A percentile compares a stretch with the other conserved stretches of the same genome.
These are phyloP conservation scores for Ophion ventricosus DNA, from an alignment of 2,888 invertebrate genomes.

Conservation along the genomic window DNA sequence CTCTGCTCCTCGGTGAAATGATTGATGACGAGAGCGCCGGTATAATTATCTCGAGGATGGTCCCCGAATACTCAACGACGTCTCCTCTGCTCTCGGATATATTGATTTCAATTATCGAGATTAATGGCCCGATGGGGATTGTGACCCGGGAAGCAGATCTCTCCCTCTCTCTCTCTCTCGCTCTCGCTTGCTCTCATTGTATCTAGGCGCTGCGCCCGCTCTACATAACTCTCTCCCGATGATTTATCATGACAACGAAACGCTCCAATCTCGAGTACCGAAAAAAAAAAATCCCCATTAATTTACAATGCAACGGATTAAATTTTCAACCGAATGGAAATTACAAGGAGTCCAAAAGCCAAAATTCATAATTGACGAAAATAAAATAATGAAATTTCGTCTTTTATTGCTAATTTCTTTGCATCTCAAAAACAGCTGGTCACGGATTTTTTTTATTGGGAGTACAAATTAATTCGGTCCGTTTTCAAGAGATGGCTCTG, in stretches of 20 bases:
- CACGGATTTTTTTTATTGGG: too few relatives aligned
- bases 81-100: conserved; percentile 59
- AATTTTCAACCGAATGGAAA: background rate
- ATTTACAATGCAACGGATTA: background rate
- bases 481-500: too few relatives aligned
- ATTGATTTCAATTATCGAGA: conserved; percentile 81
- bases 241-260: background rate
- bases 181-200: background rate
- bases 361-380: background rate
- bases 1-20: conserved; percentile 66
- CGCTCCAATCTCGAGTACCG: background rate
- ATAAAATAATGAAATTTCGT: background rate
- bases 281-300: background rate
- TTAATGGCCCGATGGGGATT: conserved; percentile 76
- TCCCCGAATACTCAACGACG: conserved; percentile 68
- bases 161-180: conserved; percentile 30
- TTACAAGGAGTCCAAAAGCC: background rate
- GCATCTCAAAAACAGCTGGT: too few relatives aligned
- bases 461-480: too few relatives aligned
- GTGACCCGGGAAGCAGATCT: conserved; percentile 42
- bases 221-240: background rate
- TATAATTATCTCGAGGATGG: conserved; percentile 71
- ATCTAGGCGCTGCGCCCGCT: background rate
- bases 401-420: too few relatives aligned
- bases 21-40: conserved; percentile 71